Percentiles rank a stretch among this genome's conserved stretches.
These are phyloP conservation scores for Ceyx melanurus DNA, from an alignment of 2,113 vertebrate species.

Conservation along the genomic window DNA sequence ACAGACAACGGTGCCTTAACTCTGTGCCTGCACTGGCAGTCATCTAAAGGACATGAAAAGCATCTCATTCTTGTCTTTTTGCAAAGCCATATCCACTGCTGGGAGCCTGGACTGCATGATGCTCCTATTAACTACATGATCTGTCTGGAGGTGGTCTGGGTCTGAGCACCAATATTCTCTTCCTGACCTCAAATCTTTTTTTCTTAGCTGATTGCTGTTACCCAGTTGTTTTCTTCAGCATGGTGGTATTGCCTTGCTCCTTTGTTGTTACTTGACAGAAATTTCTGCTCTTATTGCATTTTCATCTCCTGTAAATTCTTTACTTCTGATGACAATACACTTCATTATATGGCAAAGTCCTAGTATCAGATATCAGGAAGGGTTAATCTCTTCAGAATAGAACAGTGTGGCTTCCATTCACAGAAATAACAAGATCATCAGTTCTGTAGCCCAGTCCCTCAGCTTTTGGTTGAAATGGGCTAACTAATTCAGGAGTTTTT, in stretches of 20 bases:
- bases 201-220: not conserved
- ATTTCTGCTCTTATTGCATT: not conserved
- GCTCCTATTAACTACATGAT: not conserved
- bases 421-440: not conserved
- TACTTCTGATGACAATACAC: not conserved
- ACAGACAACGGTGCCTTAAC: not conserved
- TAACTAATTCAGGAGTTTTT: not conserved
- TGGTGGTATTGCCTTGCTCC: not conserved
- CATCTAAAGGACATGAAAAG: not conserved
- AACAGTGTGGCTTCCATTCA: not conserved
- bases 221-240: not conserved
- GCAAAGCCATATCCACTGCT: not conserved
- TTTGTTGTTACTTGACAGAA: not conserved
- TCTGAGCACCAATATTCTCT: not conserved
- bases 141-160: not conserved
- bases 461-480: not conserved
- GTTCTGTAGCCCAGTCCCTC: not conserved
- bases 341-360: not conserved
- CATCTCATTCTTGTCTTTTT: not conserved
- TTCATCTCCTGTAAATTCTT: not conserved
- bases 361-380: not conserved
- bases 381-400: not conserved
- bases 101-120: rapidly evolving
- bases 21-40: not conserved
- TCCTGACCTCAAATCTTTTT: not conserved